Evolutionary conservation across 2,888 invertebrate genomes (phyloP), one percentile per base, ranked within the genome.

Genomic region (Diadromus collaris): DNA sequence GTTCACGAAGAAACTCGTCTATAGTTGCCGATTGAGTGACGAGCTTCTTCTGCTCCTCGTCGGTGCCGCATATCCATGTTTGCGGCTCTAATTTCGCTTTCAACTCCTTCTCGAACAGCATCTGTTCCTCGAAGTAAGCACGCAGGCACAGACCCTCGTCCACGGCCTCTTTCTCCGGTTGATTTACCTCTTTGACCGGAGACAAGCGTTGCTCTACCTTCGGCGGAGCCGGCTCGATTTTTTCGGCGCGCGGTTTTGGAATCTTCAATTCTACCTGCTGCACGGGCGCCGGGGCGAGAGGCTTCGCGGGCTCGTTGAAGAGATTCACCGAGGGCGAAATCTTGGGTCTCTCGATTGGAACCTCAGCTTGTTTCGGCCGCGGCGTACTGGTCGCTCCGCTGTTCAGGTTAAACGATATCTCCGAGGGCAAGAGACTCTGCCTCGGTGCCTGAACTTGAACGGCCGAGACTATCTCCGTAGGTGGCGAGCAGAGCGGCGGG

Each of bases 401-500:
- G 6, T 83, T 81, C 32, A 87, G 72, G 44, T 75, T 82, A 64
- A 90, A 87, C 0, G 89, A 86, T 3, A 87, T 80, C 64, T 90
- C 89, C 5, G 83, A 73, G 6, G 85, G 80, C 21, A 65, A 65
- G 13, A 81, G 56, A 51, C 75, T 83, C 10, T 82, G 79, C 69
- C 83, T 82, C 0, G 80, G 56, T 7, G 64, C n/a, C 32, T 81
- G 80, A 3, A 77, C 72, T 5, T 82, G 84, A 6, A 82, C 78
- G 16, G 81, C 48, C n/a, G 84, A 24, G 56, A 89, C 78, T 13
- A 82, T 82, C 81, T 90, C 89, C 13, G 84, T 84, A 4, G 95
- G 94, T 9, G 95, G 93, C 0, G 92, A 91, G 87, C 96, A 96
- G 27, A 96, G 87, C 68, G 91, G 91, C 0, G 93, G 91, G 0